phyloP scores from a whole-genome alignment of 2,888 invertebrate species.

The Gymnosoma rotundatum region DNA sequence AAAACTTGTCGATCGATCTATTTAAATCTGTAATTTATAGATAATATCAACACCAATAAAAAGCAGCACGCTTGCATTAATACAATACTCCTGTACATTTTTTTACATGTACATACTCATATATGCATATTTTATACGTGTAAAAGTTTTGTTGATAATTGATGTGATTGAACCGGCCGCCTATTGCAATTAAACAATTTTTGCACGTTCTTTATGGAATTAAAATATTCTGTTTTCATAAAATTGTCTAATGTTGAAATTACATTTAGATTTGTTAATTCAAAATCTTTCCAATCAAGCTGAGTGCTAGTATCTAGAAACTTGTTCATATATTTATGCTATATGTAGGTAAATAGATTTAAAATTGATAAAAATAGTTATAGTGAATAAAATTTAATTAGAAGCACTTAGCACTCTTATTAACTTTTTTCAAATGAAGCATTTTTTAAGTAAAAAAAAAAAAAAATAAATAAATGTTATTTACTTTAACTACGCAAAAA shows the following conservation, averaged over 20 bases:
- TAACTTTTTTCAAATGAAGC: no score
- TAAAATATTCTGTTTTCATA: constrained; percentile 63
- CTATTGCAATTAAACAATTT: constrained; percentile 66
- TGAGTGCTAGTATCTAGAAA: constrained; percentile 10
- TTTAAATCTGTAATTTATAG: constrained; percentile 50
- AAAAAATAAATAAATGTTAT: no score
- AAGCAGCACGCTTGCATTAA: constrained; percentile 57
- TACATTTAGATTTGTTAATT: constrained; percentile 51
- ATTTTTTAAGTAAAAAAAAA: no score
- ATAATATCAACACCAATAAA: constrained; percentile 67
- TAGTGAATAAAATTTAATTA: neutral
- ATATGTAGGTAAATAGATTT: constrained; percentile 33
- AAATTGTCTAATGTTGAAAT: constrained; percentile 58
- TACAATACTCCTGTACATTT: neutral
- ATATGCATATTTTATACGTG: constrained; percentile 2
- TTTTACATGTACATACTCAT: neutral
- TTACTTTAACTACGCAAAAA: no score
- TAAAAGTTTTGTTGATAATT: constrained; percentile 2
- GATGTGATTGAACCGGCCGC: constrained; percentile 60
- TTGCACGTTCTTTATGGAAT: constrained; percentile 65
- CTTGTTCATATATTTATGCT: constrained; percentile 26
- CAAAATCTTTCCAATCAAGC: constrained; percentile 57
- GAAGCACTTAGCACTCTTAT: neutral
- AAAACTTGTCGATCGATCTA: constrained; percentile 50
- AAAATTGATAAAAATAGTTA: constrained; percentile 22